Evolutionary conservation across 2,888 invertebrate genomes (phyloP).

Genomic region (Amphipyra berbera): DNA sequence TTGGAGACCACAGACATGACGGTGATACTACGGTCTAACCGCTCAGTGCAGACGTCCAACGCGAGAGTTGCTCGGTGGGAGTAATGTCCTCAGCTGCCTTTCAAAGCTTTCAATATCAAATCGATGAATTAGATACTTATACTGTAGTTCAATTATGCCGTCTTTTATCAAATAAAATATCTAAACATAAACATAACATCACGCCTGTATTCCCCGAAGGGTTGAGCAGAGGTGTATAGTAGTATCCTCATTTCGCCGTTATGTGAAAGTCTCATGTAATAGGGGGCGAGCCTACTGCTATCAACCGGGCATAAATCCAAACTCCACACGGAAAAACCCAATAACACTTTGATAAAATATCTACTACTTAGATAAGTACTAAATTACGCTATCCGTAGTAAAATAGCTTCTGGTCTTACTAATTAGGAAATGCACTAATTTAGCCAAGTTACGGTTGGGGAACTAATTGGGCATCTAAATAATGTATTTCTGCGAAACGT

Average conservation of each 20-base stretch:
- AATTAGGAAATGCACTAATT: conserved; percentile 28
- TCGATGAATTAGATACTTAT: neutral
- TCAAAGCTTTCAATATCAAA: neutral
- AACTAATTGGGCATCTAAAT: conserved; percentile 19
- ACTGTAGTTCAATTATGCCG: no score
- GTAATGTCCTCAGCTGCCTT: neutral
- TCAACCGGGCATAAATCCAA: no score
- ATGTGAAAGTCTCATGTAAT: no score
- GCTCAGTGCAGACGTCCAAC: neutral
- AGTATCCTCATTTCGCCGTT: no score
- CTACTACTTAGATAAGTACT: neutral
- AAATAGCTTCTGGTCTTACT: neutral
- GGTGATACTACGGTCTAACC: neutral
- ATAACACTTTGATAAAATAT: no score
- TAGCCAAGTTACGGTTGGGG: conserved; percentile 19
- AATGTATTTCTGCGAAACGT: conserved; percentile 2
- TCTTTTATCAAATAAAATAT: no score
- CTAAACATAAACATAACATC: no score
- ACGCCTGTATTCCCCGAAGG: no score
- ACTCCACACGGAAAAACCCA: no score
- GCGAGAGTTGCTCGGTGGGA: neutral
- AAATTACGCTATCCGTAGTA: neutral
- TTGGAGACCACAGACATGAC: neutral
- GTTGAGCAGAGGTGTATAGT: no score
- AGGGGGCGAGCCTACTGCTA: no score